Percentiles rank a stretch among this genome's conserved stretches.
phyloP scores from a whole-genome alignment of 2,888 invertebrate genomes.

The Limnephilus auricula region DNA sequence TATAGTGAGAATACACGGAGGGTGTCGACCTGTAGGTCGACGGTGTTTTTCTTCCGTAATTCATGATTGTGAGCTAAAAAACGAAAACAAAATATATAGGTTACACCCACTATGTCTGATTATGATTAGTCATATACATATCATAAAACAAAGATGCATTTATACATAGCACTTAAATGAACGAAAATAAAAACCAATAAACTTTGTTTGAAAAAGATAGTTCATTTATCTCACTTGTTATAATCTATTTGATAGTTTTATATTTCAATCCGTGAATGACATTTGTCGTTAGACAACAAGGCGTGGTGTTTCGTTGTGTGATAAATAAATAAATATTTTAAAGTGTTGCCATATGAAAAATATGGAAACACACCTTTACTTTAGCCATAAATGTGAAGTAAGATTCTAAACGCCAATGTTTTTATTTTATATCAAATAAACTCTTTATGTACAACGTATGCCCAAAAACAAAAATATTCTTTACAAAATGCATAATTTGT shows the following conservation, averaged over 20 bases:
- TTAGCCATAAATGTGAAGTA: background rate
- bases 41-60: conserved; percentile 89
- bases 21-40: conserved; percentile 90
- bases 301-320: conserved; percentile 32
- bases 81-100: conserved; percentile 26
- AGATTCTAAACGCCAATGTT: no score
- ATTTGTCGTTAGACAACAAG: conserved; percentile 40
- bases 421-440: no score
- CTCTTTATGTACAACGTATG: no score
- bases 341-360: conserved; percentile 10
- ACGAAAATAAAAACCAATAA: background rate
- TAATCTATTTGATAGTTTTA: background rate
- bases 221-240: conserved; percentile 22
- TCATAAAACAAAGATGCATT: background rate
- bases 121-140: conserved; percentile 42
- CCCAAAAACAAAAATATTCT: no score
- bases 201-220: background rate
- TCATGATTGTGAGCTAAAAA: conserved; percentile 73
- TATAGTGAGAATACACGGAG: conserved; percentile 92
- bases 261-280: conserved; percentile 4
- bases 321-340: conserved; percentile 20
- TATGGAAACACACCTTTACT: conserved; percentile 4
- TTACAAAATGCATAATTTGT: no score
- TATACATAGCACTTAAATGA: background rate
- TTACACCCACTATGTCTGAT: conserved; percentile 51